Evolutionary conservation across 2,888 invertebrate genomes (phyloP).

Genomic region (Drosophila hamatofila): DNA sequence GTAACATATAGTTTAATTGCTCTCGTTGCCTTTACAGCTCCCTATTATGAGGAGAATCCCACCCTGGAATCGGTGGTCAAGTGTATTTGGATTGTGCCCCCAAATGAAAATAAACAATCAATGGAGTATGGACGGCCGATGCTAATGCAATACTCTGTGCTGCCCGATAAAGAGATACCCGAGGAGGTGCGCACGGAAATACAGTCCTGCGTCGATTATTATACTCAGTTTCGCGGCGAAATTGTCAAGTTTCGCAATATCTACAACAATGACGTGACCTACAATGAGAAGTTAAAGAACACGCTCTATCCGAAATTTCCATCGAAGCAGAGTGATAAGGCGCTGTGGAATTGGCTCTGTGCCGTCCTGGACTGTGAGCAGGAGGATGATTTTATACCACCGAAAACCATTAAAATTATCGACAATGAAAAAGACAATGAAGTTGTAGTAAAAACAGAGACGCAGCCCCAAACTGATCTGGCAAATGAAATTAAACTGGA

Average conservation of each 20-base stretch:
- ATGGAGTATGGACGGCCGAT: constrained; percentile 96
- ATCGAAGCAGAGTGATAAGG: constrained; percentile 91
- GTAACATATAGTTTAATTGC: not conserved
- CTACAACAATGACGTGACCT: constrained; percentile 88
- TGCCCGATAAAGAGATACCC: constrained; percentile 92
- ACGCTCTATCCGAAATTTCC: constrained; percentile 93
- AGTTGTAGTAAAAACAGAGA: constrained; percentile 59
- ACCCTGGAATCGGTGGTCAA: constrained; percentile 93
- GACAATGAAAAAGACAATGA: constrained; percentile 70
- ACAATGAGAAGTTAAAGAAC: constrained; percentile 93
- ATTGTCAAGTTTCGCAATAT: constrained; percentile 88
- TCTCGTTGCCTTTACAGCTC: constrained; percentile 87
- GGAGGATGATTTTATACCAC: constrained; percentile 89
- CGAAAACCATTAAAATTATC: constrained; percentile 83
- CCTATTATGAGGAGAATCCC: constrained; percentile 92
- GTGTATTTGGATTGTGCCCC: constrained; percentile 98
- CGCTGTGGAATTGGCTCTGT: constrained; percentile 92
- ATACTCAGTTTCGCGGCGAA: constrained; percentile 89
- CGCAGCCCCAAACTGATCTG: constrained; percentile 36
- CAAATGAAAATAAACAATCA: constrained; percentile 95
- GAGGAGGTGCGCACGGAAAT: constrained; percentile 94
- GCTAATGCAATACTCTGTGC: constrained; percentile 93
- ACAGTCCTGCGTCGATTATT: constrained; percentile 93
- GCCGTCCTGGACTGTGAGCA: constrained; percentile 91
- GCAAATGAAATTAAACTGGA: constrained; percentile 64